A percentile compares a stretch with the other conserved stretches of the same genome.
These are phyloP conservation scores for Dasyurus viverrinus DNA, from an alignment of 2,113 vertebrate species.

Conservation along the genomic window DNA sequence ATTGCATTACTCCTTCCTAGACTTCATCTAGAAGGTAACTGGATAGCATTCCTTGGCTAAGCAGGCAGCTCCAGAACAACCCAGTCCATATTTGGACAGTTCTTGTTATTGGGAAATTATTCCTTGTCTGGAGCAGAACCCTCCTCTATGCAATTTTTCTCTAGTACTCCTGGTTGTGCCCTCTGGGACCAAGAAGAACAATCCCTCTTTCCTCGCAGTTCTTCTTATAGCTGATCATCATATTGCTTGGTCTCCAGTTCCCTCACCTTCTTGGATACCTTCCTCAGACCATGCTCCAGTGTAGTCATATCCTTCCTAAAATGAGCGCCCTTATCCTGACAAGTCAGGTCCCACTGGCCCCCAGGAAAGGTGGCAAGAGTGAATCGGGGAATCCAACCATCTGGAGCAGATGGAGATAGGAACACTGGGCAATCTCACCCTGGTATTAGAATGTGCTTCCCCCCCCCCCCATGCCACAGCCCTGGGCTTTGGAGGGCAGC, in stretches of 20 bases:
- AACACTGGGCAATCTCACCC: not conserved
- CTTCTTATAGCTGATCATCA: not conserved
- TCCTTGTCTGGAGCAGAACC: not conserved
- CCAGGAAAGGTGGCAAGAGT: not conserved
- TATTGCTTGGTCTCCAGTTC: not conserved
- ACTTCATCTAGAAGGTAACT: not conserved
- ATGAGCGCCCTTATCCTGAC: not conserved
- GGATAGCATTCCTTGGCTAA: not conserved
- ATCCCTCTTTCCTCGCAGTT: not conserved
- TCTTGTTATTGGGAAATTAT: not conserved
- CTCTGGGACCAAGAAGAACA: not conserved
- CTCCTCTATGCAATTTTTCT: not conserved
- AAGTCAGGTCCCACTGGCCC: not conserved
- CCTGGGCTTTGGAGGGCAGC: not conserved
- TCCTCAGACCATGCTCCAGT: not conserved
- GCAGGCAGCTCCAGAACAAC: not conserved
- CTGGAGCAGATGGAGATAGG: not conserved
- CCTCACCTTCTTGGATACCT: not conserved
- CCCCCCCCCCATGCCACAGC: not conserved
- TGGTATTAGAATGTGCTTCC: not conserved
- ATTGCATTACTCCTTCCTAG: not conserved
- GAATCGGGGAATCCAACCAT: not conserved
- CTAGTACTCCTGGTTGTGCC: not conserved
- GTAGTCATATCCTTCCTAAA: not conserved
- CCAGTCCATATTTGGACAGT: too few relatives aligned